phyloP scores from a whole-genome alignment of 2,797 vertebrate genomes.

The Falco columbarius region DNA sequence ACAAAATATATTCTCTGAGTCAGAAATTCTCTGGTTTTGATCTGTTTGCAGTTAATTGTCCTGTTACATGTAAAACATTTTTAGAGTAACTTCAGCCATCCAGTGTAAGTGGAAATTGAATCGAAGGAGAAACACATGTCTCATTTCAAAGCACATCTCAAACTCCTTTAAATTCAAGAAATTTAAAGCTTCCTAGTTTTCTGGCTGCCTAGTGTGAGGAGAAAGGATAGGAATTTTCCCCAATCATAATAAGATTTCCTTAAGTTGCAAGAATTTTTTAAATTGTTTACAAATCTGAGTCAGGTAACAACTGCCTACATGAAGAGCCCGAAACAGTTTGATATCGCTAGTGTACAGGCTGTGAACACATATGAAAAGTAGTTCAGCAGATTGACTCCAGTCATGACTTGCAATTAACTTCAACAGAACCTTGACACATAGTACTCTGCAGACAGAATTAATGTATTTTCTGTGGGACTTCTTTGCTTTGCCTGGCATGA shows the following conservation, averaged over 20 bases:
- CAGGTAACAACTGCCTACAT: background rate
- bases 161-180: conserved; percentile 14
- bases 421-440: background rate
- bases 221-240: conserved; percentile 37
- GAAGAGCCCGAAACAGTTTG: background rate
- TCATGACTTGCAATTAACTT: background rate
- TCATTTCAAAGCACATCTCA: background rate
- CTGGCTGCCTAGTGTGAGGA: background rate
- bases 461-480: background rate
- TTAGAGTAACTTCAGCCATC: background rate
- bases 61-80: background rate
- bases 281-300: conserved; percentile 21
- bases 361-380: background rate
- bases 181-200: conserved; percentile 36
- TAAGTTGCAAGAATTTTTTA: conserved; percentile 34
- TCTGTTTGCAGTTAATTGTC: background rate
- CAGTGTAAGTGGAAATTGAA: background rate
- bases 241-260: conserved; percentile 17
- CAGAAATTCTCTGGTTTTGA: background rate
- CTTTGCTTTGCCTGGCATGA: background rate
- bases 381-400: background rate
- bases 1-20: background rate
- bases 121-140: background rate
- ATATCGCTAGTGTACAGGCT: background rate
- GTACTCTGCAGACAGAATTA: background rate